A percentile compares a stretch with the other conserved stretches of the same genome.
phyloP scores from a whole-genome alignment of 2,797 vertebrate genomes.

The Macrochelys suwanniensis region DNA sequence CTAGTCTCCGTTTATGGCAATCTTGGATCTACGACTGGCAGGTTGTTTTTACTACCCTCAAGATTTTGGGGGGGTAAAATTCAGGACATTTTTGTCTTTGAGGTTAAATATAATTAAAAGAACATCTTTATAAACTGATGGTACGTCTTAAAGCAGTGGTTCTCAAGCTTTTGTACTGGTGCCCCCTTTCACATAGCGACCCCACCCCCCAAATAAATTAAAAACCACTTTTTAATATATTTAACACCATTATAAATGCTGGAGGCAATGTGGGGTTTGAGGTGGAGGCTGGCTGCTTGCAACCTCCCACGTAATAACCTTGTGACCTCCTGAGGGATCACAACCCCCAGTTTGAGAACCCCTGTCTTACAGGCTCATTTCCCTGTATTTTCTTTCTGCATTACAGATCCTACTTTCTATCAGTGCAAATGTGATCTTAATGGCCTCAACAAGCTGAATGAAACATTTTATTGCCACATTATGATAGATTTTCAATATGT shows the following conservation, averaged over 20 bases:
- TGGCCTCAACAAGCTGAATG: constrained; percentile 15
- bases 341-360: no score
- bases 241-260: no score
- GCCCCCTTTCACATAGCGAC: no score
- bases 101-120: neutral
- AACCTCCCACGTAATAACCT: no score
- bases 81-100: fast-evolving
- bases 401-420: neutral
- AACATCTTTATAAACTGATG: neutral
- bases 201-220: no score
- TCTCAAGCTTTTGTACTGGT: no score
- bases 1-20: neutral
- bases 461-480: constrained; percentile 34
- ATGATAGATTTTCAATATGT: constrained; percentile 29
- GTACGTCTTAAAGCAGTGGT: neutral
- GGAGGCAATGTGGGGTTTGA: no score
- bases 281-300: no score
- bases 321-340: no score
- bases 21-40: neutral
- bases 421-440: neutral
- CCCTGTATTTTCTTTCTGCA: neutral
- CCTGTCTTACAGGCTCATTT: neutral
- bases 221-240: no score
- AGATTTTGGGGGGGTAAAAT: neutral
- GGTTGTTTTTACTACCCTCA: neutral